Percentiles rank a stretch among this genome's conserved stretches.
These are phyloP conservation scores for Leptinotarsa lineolata DNA, from an alignment of 1,140 invertebrate species.

Conservation along the genomic window DNA sequence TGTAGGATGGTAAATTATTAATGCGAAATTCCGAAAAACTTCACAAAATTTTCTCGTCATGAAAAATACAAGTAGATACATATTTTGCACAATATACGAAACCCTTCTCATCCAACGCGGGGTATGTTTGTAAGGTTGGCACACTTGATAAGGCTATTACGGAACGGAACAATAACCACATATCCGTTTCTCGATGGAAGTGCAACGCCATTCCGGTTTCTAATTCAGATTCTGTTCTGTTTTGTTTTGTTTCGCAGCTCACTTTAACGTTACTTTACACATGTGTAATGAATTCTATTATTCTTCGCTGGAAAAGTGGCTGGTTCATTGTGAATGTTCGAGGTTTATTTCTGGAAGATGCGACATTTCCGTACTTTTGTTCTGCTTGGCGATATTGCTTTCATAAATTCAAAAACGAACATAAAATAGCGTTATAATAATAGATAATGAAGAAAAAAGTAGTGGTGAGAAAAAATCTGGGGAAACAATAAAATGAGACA, in stretches of 20 bases:
- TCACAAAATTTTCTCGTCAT: too few species aligned
- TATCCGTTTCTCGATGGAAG: conserved; percentile 16
- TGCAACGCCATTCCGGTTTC: conserved; percentile 15
- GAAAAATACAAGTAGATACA: too few species aligned
- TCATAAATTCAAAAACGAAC: too few species aligned
- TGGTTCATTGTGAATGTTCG: not conserved
- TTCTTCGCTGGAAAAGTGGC: not conserved
- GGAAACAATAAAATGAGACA: too few species aligned
- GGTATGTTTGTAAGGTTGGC: conserved; percentile 7
- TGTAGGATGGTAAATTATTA: too few species aligned
- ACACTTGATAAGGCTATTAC: conserved; percentile 13
- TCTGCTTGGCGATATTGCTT: too few species aligned
- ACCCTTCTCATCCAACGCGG: not conserved
- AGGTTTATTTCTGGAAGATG: not conserved
- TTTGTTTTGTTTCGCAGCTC: conserved; percentile 6
- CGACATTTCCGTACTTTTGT: not conserved
- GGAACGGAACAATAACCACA: conserved; percentile 14
- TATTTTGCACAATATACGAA: not conserved
- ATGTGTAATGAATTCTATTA: conserved; percentile 4
- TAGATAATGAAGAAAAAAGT: too few species aligned
- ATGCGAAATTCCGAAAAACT: too few species aligned
- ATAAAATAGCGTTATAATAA: too few species aligned
- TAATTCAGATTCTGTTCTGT: conserved; percentile 14
- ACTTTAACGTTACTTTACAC: conserved; percentile 15
- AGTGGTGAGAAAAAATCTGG: too few species aligned